phyloP scores from a whole-genome alignment of 2,113 vertebrate species.

The Anguilla japonica region DNA sequence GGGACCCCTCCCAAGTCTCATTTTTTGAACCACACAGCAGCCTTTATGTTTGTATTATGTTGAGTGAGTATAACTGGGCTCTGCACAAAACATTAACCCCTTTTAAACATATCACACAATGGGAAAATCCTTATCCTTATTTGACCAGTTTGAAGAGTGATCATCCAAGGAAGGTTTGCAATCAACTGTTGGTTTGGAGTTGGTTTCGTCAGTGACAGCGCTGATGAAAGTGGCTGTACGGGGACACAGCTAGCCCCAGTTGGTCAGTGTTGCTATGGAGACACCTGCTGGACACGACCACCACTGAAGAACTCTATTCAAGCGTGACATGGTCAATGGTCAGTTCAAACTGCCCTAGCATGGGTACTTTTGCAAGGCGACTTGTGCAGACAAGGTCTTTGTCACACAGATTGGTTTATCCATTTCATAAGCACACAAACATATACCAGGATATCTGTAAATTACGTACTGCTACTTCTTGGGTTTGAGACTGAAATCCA shows the following conservation, averaged over 20 bases:
- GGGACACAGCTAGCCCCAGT: neutral
- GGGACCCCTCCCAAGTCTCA: neutral
- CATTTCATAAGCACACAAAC: constrained; percentile 20
- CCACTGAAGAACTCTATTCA: neutral
- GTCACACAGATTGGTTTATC: neutral
- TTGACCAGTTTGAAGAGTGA: no score
- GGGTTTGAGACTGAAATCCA: no score
- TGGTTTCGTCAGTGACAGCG: neutral
- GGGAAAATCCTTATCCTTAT: no score
- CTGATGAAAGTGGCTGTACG: neutral
- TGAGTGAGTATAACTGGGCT: neutral
- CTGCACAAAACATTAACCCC: neutral
- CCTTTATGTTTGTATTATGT: neutral
- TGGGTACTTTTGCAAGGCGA: constrained; percentile 4
- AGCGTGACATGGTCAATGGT: neutral
- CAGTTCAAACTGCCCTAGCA: neutral
- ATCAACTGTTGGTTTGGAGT: neutral
- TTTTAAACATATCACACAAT: no score
- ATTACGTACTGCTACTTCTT: neutral
- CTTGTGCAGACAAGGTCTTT: neutral
- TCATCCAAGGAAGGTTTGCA: no score
- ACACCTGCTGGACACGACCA: constrained; percentile 56
- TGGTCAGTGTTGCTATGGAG: constrained; percentile 38
- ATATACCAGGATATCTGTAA: neutral
- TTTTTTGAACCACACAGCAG: neutral